Conservation (phyloP, 2,888 invertebrate genomes). For the Cosmopolites sordidus region DNA sequence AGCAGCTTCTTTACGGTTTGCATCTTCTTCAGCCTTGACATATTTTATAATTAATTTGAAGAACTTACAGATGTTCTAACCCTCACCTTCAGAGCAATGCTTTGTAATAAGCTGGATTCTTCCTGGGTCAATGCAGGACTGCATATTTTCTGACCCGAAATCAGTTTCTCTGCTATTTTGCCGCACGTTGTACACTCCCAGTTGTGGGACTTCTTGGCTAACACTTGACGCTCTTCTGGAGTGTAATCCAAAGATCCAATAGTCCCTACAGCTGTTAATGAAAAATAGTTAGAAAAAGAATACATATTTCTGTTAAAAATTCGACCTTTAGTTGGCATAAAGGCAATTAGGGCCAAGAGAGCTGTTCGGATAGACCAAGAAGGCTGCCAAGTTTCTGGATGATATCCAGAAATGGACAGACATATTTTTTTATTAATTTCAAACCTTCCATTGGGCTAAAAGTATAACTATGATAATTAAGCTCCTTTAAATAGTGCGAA, state of each 20-base stretch:
- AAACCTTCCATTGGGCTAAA: conserved; percentile 87
- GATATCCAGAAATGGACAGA: conserved; percentile 90
- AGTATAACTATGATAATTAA: background rate
- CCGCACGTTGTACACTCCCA: conserved; percentile 66
- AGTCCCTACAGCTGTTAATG: conserved; percentile 62
- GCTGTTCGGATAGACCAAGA: conserved; percentile 96
- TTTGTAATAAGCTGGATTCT: conserved; percentile 52
- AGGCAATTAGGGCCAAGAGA: conserved; percentile 84
- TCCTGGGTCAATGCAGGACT: conserved; percentile 48
- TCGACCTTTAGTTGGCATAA: conserved; percentile 85
- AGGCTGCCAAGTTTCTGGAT: conserved; percentile 98
- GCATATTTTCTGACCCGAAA: conserved; percentile 43
- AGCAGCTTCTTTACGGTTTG: conserved; percentile 34
- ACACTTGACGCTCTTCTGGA: conserved; percentile 71
- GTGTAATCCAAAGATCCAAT: conserved; percentile 89
- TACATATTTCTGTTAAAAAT: no score
- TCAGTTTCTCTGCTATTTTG: conserved; percentile 53
- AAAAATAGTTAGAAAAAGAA: no score
- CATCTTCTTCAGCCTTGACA: conserved; percentile 46
- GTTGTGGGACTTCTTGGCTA: conserved; percentile 69
- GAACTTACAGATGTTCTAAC: background rate
- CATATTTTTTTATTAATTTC: conserved; percentile 93
- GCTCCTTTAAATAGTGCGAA: background rate
- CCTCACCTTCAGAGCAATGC: conserved; percentile 54
- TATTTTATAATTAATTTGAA: background rate